Conservation (phyloP, 2,888 invertebrate genomes). For the Tridacna crocea region DNA sequence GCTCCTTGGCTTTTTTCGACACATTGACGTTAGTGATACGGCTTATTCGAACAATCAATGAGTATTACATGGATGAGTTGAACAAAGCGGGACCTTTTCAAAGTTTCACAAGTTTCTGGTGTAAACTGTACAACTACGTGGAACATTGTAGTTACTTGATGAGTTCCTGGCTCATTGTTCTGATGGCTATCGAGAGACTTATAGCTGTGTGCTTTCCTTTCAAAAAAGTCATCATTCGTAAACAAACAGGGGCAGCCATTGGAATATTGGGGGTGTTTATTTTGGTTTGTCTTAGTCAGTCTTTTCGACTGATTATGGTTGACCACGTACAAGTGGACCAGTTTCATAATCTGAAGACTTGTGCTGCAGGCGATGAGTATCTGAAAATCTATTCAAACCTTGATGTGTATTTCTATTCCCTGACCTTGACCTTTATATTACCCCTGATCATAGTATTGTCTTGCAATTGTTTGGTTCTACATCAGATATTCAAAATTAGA, state of each 20-base stretch:
- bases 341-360: constrained; percentile 38
- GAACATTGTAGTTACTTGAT: constrained; percentile 79
- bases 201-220: constrained; percentile 81
- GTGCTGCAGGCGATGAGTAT: constrained; percentile 62
- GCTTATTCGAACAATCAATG: constrained; percentile 67
- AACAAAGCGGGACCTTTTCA: constrained; percentile 54
- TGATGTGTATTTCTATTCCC: constrained; percentile 74
- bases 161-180: constrained; percentile 82
- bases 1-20: constrained; percentile 79
- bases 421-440: constrained; percentile 74
- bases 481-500: constrained; percentile 68
- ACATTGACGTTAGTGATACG: constrained; percentile 74
- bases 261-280: constrained; percentile 73
- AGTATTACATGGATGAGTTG: constrained; percentile 45
- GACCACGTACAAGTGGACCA: constrained; percentile 37
- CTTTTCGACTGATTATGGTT: constrained; percentile 76
- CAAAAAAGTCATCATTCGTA: constrained; percentile 73
- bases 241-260: constrained; percentile 74
- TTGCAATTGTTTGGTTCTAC: constrained; percentile 77
- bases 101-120: constrained; percentile 70
- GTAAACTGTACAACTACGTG: constrained; percentile 78
- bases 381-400: constrained; percentile 63
- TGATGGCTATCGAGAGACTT: constrained; percentile 80
- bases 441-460: constrained; percentile 75
- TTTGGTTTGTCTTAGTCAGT: constrained; percentile 75